These are phyloP conservation scores for Trichacis sp. DNA, from an alignment of 2,888 invertebrate genomes.

Conservation along the genomic window DNA sequence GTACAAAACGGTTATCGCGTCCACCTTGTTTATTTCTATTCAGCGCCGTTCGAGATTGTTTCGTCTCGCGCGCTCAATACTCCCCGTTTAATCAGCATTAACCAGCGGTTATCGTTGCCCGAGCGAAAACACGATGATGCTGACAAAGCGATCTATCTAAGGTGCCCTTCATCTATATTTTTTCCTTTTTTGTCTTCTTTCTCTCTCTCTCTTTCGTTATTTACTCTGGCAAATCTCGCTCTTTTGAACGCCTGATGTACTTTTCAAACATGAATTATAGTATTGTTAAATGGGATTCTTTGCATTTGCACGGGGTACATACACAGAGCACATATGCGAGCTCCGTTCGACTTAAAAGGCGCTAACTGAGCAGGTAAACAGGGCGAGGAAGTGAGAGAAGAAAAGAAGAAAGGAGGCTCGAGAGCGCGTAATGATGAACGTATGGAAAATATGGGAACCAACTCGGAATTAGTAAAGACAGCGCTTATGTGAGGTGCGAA, in stretches of 20 bases:
- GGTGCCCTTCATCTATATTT: background rate
- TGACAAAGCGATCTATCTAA: conserved; percentile 60
- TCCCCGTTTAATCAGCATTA: conserved; percentile 63
- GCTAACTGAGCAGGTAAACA: conserved; percentile 63
- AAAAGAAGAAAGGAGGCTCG: conserved; percentile 32
- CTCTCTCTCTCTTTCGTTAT: background rate
- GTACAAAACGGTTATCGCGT: conserved; percentile 27
- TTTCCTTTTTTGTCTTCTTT: background rate
- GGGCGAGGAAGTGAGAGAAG: conserved; percentile 9
- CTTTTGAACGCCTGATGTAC: background rate
- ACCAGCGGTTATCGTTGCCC: conserved; percentile 64
- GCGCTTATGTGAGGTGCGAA: no score
- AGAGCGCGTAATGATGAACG: conserved; percentile 8
- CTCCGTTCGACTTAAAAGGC: conserved; percentile 55
- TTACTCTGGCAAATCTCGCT: background rate
- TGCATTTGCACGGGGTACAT: background rate
- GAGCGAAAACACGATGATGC: conserved; percentile 60
- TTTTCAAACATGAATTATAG: no score
- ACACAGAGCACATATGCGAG: conserved; percentile 16
- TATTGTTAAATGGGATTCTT: background rate
- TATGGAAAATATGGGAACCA: background rate
- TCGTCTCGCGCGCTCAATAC: conserved; percentile 61
- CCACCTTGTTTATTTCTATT: conserved; percentile 36
- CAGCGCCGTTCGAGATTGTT: conserved; percentile 58
- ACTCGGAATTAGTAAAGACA: background rate